phyloP scores from a whole-genome alignment of 2,888 invertebrate species.

The Sarcophaga carnaria region DNA sequence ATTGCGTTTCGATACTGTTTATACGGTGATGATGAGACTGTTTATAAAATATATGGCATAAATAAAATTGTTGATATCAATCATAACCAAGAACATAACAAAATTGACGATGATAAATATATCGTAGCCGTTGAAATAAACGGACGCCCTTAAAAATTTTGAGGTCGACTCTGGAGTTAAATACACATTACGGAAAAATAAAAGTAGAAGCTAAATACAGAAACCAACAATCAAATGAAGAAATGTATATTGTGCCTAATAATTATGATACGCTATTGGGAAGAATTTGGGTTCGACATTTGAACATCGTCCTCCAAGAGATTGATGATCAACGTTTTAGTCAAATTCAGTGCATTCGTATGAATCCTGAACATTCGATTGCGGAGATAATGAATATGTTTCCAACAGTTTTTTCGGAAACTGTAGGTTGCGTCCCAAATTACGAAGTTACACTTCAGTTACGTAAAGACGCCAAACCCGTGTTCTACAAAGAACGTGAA shows the following conservation, averaged over 20 bases:
- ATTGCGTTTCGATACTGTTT: too few relatives aligned
- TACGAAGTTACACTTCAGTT: conserved; percentile 45
- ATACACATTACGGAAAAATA: conserved; percentile 8
- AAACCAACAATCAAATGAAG: neutral
- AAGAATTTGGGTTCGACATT: conserved; percentile 42
- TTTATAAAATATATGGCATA: conserved; percentile 22
- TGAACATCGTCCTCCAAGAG: conserved; percentile 31
- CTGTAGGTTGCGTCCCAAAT: conserved; percentile 56
- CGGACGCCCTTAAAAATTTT: too few relatives aligned
- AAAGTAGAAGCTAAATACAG: conserved; percentile 50
- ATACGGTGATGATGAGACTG: neutral
- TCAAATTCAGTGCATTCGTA: too few relatives aligned
- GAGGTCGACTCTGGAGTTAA: neutral
- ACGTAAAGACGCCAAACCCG: conserved; percentile 45
- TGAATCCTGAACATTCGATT: too few relatives aligned
- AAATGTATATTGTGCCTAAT: neutral
- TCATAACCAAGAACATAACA: too few relatives aligned
- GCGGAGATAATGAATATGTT: too few relatives aligned
- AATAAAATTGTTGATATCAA: conserved; percentile 20
- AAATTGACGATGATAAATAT: too few relatives aligned
- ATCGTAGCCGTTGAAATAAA: too few relatives aligned
- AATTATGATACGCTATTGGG: neutral
- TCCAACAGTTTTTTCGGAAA: conserved; percentile 38
- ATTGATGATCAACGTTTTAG: too few relatives aligned
- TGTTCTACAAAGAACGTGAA: conserved; percentile 57